Base-by-base conservation (phyloP, 2,797 vertebrate species). In the Ctenochaetus hawaiiensis region DNA sequence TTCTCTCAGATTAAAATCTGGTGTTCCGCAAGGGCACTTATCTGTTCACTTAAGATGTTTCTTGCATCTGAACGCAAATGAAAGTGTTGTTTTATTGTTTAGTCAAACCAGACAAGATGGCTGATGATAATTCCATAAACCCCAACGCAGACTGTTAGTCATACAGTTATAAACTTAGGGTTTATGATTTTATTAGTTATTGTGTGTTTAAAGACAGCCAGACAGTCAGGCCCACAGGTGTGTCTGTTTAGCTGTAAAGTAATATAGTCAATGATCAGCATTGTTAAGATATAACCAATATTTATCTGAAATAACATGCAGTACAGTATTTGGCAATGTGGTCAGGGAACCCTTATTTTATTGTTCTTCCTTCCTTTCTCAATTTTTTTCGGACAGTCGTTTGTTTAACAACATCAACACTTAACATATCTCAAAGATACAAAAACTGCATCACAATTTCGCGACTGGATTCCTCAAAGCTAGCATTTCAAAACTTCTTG, bases 211-310 rank as follows among this genome's bases (percentile, higher is more conserved):
- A 34, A 34, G 30, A 34, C 30, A 34, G 30, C 30, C 30, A 34
- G 30, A 34, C 30, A 34, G 30, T 34, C 30, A 34, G 30, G 30
- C 30, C 30, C 30, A 34, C 30, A 7, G 30, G 30, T 34, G 30
- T 34, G 30, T 34, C 30, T 7, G 6, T 34, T 34, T 34, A 34
- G 30, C 30, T 34, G 30, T 6, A 34, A 34, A 34, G 30, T 7
- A 34, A 34, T 34, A 34, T 34, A 34, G 30, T 58, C 12, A 56
- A 17, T 48, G 26, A 56, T 45, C 3, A 20, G 4, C 26, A 11
- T 13, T 13, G 37, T 39, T 58, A 49, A 71, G 11, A 23, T 51
- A 52, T 52, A 54, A 66, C 57, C 20, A 62, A 20, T 10, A 34
- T 3, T 45, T 34, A 34, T 23, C 30, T 44, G 54, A 48, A 65